Conservation (phyloP, 1,140 invertebrate species). For the Drosophila littoralis region DNA sequence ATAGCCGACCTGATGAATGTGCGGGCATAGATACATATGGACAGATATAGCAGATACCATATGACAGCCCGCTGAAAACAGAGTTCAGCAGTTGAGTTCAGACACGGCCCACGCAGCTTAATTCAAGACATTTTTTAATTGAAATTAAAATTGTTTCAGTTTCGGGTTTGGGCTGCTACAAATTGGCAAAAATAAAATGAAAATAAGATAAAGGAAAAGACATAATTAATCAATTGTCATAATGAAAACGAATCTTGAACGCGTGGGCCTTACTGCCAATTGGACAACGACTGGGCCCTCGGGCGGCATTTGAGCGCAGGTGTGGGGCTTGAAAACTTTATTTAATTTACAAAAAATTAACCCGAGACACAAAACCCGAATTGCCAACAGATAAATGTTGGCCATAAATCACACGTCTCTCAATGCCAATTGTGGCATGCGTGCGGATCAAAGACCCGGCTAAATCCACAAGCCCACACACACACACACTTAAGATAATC, state of each 20-base stretch:
- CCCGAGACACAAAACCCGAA: slow-evolving; percentile 30
- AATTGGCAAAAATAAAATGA: slow-evolving; percentile 56
- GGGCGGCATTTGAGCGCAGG: slow-evolving; percentile 35
- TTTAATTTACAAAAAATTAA: slow-evolving; percentile 61
- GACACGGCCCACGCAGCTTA: slow-evolving; percentile 27
- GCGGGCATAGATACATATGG: slow-evolving; percentile 9
- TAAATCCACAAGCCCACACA: slow-evolving; percentile 42
- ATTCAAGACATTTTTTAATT: slow-evolving; percentile 43
- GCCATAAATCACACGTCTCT: slow-evolving; percentile 53
- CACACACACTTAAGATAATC: slow-evolving; percentile 11
- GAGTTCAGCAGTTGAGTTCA: slow-evolving; percentile 4
- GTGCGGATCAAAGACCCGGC: slow-evolving; percentile 52
- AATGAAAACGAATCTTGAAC: slow-evolving; percentile 59
- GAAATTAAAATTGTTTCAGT: slow-evolving; percentile 35
- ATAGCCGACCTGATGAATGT: slow-evolving; percentile 38
- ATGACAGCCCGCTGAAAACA: slow-evolving; percentile 10
- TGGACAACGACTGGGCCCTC: slow-evolving; percentile 57
- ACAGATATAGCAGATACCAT: background rate
- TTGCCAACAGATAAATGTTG: slow-evolving; percentile 52
- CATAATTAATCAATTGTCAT: slow-evolving; percentile 72
- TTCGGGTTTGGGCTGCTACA: slow-evolving; percentile 19
- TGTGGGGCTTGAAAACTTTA: slow-evolving; percentile 51
- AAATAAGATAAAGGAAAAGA: slow-evolving; percentile 22
- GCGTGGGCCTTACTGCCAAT: slow-evolving; percentile 54
- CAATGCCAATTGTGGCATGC: slow-evolving; percentile 56